Evolutionary conservation across 2,888 invertebrate species (phyloP), one percentile per base, ranked within the genome.

Genomic region (Zhuqinia jingwanae): DNA sequence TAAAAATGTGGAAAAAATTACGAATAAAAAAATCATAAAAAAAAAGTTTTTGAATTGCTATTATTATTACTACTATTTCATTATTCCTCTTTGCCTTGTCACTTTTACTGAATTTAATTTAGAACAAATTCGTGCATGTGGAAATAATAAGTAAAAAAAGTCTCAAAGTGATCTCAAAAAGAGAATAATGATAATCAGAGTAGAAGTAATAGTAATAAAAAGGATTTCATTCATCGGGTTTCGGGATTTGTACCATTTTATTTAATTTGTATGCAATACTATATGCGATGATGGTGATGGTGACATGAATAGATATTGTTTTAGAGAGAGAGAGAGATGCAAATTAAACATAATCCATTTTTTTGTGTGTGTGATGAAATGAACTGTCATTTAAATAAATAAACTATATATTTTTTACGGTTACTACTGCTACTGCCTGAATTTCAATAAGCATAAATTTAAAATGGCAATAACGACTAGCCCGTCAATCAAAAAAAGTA

Each of bases 401-500:
- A n/a, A n/a, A 50, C 6, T 17, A 42, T 60, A 25, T 30, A n/a
- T 53, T 75, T 27, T n/a, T n/a, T n/a, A n/a, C n/a, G n/a, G n/a
- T n/a, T n/a, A n/a, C n/a, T 36, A 36, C 36, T 36, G 36, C 36
- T 30, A 20, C 53, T 20, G 36, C 20, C 56, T 76, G 76, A 76
- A 78, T 63, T 63, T 65, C 27, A 78, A 47, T 63, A 27, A 25
- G 25, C n/a, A 65, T 50, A 65, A 65, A 65, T 65, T 25, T 65
- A 15, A n/a, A 30, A 30, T n/a, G 63, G 47, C 45, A 63, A 27
- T 47, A 30, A 27, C 30, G 47, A 45, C n/a, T n/a, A n/a, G n/a
- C 65, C 47, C 63, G 47, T 60, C 78, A 78, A 50, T 78, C 63
- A 78, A 78, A 78, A 20, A 27, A n/a, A n/a, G n/a, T n/a, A n/a